Percentiles rank a stretch among this genome's conserved stretches.
Conservation (phyloP, 1,140 invertebrate species). For the Macrosteles quadrilineatus region DNA sequence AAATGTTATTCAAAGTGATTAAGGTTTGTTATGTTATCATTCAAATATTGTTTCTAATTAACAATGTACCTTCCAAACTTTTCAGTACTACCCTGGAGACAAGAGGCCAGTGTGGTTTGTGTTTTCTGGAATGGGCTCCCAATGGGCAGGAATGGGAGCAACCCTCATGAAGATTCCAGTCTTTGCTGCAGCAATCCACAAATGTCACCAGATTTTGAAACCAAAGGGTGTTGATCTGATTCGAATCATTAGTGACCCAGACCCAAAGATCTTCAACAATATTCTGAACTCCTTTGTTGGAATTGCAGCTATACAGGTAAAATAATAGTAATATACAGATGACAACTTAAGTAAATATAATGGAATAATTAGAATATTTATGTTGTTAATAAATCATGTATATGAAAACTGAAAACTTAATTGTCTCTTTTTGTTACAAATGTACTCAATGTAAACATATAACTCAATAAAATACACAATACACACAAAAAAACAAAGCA, state of each 20-base stretch:
- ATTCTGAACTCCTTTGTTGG: conserved; percentile 87
- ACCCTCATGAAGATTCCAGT: conserved; percentile 66
- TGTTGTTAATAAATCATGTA: neutral
- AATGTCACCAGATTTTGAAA: conserved; percentile 70
- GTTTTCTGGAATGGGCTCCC: conserved; percentile 89
- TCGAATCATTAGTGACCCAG: conserved; percentile 72
- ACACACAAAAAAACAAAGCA: too few relatives aligned
- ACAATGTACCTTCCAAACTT: neutral
- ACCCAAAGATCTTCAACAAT: conserved; percentile 76
- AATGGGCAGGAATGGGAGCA: conserved; percentile 83
- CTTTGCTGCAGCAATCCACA: conserved; percentile 72
- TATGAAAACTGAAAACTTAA: too few relatives aligned
- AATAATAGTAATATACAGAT: too few relatives aligned
- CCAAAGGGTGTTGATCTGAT: conserved; percentile 77
- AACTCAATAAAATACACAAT: too few relatives aligned
- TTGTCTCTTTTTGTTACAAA: too few relatives aligned
- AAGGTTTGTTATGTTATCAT: too few relatives aligned
- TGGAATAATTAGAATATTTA: neutral
- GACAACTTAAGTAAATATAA: neutral
- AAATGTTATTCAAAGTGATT: too few relatives aligned
- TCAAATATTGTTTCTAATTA: too few relatives aligned
- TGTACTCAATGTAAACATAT: too few relatives aligned
- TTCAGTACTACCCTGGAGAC: conserved; percentile 60
- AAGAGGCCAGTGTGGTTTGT: conserved; percentile 80
- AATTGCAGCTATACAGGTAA: conserved; percentile 80